phyloP scores from a whole-genome alignment of 1,140 invertebrate species.

The Hyles vespertilio region DNA sequence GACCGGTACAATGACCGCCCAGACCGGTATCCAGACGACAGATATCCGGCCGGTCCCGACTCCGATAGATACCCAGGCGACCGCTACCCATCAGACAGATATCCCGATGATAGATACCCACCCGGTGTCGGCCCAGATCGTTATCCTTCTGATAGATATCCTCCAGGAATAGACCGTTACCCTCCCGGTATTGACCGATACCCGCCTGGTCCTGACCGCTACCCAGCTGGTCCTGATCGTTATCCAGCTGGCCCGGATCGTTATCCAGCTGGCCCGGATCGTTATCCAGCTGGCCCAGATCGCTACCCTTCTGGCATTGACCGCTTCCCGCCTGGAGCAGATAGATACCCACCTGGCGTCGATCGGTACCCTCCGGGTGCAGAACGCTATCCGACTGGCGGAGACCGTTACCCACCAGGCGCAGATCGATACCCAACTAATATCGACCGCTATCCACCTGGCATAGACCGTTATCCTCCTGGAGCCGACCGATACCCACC shows the following conservation, averaged over 20 bases:
- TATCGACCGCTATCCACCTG: slow-evolving; percentile 24
- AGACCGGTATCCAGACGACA: slow-evolving; percentile 69
- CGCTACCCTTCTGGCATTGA: slow-evolving; percentile 23
- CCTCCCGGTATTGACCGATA: slow-evolving; percentile 41
- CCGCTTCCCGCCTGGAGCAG: slow-evolving; percentile 25
- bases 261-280: slow-evolving; percentile 26
- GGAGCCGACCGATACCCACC: slow-evolving; percentile 31
- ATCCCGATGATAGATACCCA: slow-evolving; percentile 48
- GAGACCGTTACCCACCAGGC: slow-evolving; percentile 50
- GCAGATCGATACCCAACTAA: slow-evolving; percentile 24
- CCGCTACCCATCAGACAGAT: slow-evolving; percentile 31
- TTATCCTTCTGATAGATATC: slow-evolving; percentile 38
- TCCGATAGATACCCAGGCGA: slow-evolving; percentile 45
- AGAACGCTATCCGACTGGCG: slow-evolving; percentile 30
- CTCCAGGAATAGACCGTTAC: slow-evolving; percentile 19
- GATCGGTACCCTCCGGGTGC: slow-evolving; percentile 30
- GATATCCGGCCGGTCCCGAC: slow-evolving; percentile 58
- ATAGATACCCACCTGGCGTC: slow-evolving; percentile 24
- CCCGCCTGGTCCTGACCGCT: slow-evolving; percentile 41
- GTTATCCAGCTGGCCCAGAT: slow-evolving; percentile 23
- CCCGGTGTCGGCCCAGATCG: slow-evolving; percentile 28
- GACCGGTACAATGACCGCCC: slow-evolving; percentile 63
- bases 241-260: slow-evolving; percentile 26
- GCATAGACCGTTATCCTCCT: slow-evolving; percentile 51
- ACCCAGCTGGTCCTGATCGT: slow-evolving; percentile 42